Base-by-base conservation (phyloP, 2,113 vertebrate genomes). In the Solea senegalensis region DNA sequence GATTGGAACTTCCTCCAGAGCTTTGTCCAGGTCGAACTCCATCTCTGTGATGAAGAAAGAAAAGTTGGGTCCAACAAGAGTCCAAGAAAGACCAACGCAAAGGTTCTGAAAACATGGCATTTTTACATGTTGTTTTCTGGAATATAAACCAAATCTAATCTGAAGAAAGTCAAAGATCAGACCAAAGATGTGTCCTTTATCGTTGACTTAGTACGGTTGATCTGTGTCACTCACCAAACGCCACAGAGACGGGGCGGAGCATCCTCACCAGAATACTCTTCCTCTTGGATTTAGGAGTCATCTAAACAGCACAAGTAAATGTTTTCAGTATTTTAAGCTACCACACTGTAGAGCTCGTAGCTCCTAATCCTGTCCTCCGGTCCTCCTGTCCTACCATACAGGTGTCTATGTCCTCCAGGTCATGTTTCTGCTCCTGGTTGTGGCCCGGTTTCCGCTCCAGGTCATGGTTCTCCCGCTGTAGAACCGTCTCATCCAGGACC, bases 11-110 rank as follows among this genome's bases (percentile, higher is more conserved):
- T 97, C 96, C 90, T 98, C 95, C 87, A 98, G 86, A 2, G 97
- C 97, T 91, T 97, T 98, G 90, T 97, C 96, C 77, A 99, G 87
- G 79, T 99, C 98, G 91, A 98, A 98, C 87, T 97, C 98, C 95
- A 98, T 94, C 90, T 99, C 98, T 98, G 87, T 69, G 1, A 21
- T 21, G 0, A 3, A 49, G 2, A 51, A n/a, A 58, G 41, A 4
- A 13, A 45, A 45, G 43, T 9, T 9, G 43, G 14, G n/a, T n/a
- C n/a, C 13, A 14, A 13, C 3, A 14, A 48, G 10, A 4, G 46
- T 5, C 11, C 46, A 49, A 14, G 12, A 49, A 49, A 12, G 10
- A 14, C 34, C 34, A 6, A 34, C 34, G 34, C 34, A 34, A 34
- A 34, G 21, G 34, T 34, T 34, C 5, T 34, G 34, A 34, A 34